Percentiles rank a stretch among this genome's conserved stretches.
Conservation (phyloP, 23 tunicate genomes). For the Ciona savignyi region DNA sequence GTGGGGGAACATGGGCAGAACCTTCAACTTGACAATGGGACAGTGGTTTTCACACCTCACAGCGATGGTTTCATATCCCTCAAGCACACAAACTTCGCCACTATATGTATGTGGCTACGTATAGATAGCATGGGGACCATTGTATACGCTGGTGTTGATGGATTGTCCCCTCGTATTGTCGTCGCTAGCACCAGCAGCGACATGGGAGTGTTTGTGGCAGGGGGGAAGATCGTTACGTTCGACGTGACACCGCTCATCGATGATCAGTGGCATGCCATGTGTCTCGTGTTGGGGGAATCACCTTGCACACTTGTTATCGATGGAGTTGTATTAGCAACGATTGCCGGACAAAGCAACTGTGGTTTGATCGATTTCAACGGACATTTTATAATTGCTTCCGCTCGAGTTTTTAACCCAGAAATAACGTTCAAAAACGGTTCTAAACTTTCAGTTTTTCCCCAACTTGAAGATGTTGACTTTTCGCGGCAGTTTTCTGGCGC, state of each 20-base stretch:
- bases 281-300: not conserved
- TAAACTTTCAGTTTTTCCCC: not conserved
- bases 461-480: not conserved
- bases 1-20: too few species aligned
- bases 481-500: not conserved
- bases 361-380: not conserved
- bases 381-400: not conserved
- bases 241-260: not conserved
- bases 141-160: not conserved
- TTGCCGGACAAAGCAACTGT: not conserved
- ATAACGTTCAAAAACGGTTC: not conserved
- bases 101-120: not conserved
- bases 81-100: not conserved
- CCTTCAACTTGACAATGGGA: too few species aligned
- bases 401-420: not conserved
- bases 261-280: not conserved
- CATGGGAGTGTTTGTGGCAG: not conserved
- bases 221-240: not conserved
- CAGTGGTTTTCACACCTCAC: too few species aligned
- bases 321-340: not conserved
- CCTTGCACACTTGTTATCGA: not conserved
- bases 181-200: not conserved
- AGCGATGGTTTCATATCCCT: too few species aligned
- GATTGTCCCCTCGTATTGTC: not conserved
- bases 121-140: not conserved